phyloP scores from a whole-genome alignment of 2,888 invertebrate species.

The Vanessa cardui region DNA sequence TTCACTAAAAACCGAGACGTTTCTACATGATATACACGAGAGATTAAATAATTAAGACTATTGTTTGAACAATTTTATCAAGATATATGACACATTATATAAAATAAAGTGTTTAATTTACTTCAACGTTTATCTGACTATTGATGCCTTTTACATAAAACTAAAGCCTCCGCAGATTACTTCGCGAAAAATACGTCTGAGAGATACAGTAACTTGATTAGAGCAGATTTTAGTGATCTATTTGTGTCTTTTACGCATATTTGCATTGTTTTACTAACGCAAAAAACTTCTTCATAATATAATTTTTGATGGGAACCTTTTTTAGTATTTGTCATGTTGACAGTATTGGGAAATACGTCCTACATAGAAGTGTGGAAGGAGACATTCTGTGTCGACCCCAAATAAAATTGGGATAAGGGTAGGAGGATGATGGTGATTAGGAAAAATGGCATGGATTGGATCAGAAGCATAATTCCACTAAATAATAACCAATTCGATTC shows the following conservation, averaged over 20 bases:
- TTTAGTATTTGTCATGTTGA: neutral
- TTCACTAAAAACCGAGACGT: constrained; percentile 28
- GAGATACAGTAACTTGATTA: neutral
- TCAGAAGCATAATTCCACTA: too few relatives aligned
- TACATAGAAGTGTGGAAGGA: too few relatives aligned
- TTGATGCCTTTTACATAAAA: constrained; percentile 36
- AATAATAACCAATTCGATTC: too few relatives aligned
- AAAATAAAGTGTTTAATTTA: constrained; percentile 21
- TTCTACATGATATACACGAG: constrained; percentile 14
- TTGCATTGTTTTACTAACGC: neutral
- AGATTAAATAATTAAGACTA: constrained; percentile 25
- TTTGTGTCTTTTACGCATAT: neutral
- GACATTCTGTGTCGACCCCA: too few relatives aligned
- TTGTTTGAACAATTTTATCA: constrained; percentile 33
- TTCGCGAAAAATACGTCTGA: constrained; percentile 6
- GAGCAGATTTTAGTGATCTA: neutral
- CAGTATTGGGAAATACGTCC: too few relatives aligned
- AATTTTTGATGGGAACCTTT: too few relatives aligned
- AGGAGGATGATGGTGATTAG: too few relatives aligned
- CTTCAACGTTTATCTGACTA: constrained; percentile 30
- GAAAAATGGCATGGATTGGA: too few relatives aligned
- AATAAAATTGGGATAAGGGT: too few relatives aligned
- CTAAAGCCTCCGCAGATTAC: constrained; percentile 21
- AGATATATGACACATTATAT: constrained; percentile 25
- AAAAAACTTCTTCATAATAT: too few relatives aligned